Evolutionary conservation across 2,113 vertebrate genomes (phyloP).

Genomic region (Pteruthius melanotis): DNA sequence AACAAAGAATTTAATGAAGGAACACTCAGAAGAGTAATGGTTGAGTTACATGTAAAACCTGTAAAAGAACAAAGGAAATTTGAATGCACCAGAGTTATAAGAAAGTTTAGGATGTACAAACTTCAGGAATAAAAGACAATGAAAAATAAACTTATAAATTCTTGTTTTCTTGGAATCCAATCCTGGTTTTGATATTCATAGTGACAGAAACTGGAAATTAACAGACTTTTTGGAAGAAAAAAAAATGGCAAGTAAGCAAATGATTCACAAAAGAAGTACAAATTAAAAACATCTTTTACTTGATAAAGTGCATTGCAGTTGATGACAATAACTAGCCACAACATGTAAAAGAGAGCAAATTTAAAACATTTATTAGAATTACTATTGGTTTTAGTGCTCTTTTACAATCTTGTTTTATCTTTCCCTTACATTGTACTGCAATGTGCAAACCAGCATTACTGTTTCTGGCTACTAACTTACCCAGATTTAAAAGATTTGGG

Average conservation of each 20-base stretch:
- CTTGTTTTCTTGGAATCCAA: not conserved
- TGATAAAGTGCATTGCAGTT: not conserved
- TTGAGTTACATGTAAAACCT: not conserved
- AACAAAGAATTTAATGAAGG: not conserved
- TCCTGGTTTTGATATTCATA: not conserved
- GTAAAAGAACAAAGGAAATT: not conserved
- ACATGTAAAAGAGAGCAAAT: not conserved
- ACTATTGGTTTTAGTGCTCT: not conserved
- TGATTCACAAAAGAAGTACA: not conserved
- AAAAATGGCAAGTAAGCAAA: not conserved
- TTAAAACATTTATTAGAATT: not conserved
- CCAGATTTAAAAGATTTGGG: not conserved
- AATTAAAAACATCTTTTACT: not conserved
- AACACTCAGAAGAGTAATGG: not conserved
- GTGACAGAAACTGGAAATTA: not conserved
- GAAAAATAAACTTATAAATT: not conserved
- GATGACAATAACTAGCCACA: not conserved
- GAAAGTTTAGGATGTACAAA: not conserved
- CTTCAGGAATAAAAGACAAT: not conserved
- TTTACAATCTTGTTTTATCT: not conserved
- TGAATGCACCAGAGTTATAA: rapidly evolving
- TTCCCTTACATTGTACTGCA: not conserved
- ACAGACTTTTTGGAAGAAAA: not conserved
- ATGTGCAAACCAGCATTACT: not conserved
- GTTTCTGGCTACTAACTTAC: not conserved